A percentile compares a stretch with the other conserved stretches of the same genome.
phyloP scores from a whole-genome alignment of 2,113 vertebrate genomes.

The Myodes glareolus region DNA sequence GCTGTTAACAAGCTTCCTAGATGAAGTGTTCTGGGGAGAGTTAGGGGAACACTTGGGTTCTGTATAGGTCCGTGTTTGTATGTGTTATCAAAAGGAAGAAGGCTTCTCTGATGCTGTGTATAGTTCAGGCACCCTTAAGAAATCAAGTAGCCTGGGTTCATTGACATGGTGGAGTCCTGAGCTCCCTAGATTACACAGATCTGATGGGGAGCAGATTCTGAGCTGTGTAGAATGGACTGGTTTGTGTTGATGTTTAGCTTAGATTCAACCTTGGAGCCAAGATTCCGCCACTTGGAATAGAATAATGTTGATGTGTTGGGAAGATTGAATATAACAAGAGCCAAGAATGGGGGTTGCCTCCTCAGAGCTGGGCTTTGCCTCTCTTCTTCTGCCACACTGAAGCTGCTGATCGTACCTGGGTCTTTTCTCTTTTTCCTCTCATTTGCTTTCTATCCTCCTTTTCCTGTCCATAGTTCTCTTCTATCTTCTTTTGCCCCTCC shows the following conservation, averaged over 20 bases:
- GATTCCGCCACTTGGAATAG: slow-evolving; percentile 37
- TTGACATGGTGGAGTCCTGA: neutral
- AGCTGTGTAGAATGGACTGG: slow-evolving; percentile 44
- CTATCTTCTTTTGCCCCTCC: neutral
- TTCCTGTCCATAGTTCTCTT: neutral
- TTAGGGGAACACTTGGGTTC: slow-evolving; percentile 27
- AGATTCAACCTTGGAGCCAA: slow-evolving; percentile 35
- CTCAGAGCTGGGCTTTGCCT: neutral
- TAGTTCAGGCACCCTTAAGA: slow-evolving; percentile 31
- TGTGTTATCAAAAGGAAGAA: slow-evolving; percentile 33
- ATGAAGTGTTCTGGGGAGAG: slow-evolving; percentile 34
- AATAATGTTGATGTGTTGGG: slow-evolving; percentile 1
- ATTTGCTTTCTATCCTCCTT: neutral
- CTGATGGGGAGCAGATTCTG: slow-evolving; percentile 36
- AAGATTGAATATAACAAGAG: slow-evolving; percentile 34
- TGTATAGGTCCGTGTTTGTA: neutral
- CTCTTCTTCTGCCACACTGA: neutral
- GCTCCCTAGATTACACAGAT: neutral
- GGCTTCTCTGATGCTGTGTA: neutral
- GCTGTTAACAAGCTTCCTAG: neutral
- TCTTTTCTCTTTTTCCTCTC: neutral
- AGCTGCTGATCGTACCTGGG: slow-evolving; percentile 33
- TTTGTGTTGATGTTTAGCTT: slow-evolving; percentile 65
- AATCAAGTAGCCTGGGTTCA: slow-evolving; percentile 3
- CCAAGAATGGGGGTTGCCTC: neutral